Evolutionary conservation across 2,797 vertebrate genomes (phyloP), one percentile per base, ranked within the genome.

Genomic region (Threskiornis aethiopicus): DNA sequence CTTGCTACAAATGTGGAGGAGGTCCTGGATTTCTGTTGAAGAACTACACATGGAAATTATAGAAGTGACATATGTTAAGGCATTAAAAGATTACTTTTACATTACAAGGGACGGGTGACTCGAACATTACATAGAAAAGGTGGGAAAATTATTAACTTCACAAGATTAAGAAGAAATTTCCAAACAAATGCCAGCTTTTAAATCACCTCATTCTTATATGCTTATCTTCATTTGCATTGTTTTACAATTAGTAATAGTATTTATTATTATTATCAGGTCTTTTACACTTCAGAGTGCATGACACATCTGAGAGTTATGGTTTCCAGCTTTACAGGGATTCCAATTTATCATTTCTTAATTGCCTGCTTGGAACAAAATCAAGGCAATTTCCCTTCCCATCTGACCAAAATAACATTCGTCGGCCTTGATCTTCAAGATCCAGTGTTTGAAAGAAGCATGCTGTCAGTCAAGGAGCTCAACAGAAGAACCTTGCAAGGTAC

Each of bases 311-410:
- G 93, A 97, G 77, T 96, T 97, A 98, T 59, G 46, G 55, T 79
- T 96, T 97, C 94, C 67, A 70, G 51, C 46, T 96, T 97, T 76
- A 89, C 76, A 76, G 73, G 61, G 69, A 96, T 97, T 96, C 95
- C 84, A 97, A 97, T 98, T 96, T 93, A 97, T 98, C 96, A 98
- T 96, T 52, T 87, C 91, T 96, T 98, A 98, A 98, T 98, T 98
- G 95, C 81, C 86, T 96, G 71, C 85, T 97, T 97, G 97, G 97
- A 98, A 96, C 84, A 97, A 97, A 97, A 96, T 97, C 97, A 98
- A 98, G 42, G 87, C 87, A 93, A 97, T 97, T 97, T 98, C 81
- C 94, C 89, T 97, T 95, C 84, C 95, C 94, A 90, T 95, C 86
- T 98, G 97, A 97, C 96, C 82, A 94, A 94, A 95, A 91, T 26